Conservation (phyloP, 2,888 invertebrate species). For the Mythimna loreyi region DNA sequence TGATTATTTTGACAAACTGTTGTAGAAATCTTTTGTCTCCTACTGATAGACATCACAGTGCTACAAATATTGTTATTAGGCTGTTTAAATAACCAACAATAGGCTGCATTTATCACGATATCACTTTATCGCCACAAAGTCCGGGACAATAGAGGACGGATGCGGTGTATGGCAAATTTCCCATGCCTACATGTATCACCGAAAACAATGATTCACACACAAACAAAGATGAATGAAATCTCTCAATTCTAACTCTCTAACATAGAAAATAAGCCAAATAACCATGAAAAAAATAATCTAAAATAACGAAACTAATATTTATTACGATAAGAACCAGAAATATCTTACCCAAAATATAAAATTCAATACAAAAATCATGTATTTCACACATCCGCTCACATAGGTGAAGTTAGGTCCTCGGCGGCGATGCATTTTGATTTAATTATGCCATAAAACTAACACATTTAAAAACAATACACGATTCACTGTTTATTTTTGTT, state of each 20-base stretch:
- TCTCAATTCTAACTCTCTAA: constrained; percentile 14
- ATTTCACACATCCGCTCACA: constrained; percentile 97
- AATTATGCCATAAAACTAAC: constrained; percentile 48
- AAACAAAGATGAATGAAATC: constrained; percentile 61
- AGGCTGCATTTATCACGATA: constrained; percentile 50
- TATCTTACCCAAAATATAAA: constrained; percentile 97
- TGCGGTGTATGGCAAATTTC: constrained; percentile 47
- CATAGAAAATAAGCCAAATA: constrained; percentile 10
- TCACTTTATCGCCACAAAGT: constrained; percentile 51
- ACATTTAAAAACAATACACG: constrained; percentile 21
- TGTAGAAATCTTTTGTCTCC: constrained; percentile 3
- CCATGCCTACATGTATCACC: constrained; percentile 42
- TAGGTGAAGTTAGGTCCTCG: constrained; percentile 94
- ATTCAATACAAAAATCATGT: constrained; percentile 97
- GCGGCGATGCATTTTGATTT: constrained; percentile 90
- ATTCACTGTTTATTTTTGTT: constrained; percentile 44
- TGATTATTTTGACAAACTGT: constrained; percentile 10
- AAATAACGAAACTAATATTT: background rate
- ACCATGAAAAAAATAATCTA: background rate
- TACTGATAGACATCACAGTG: background rate
- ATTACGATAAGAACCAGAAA: constrained; percentile 10
- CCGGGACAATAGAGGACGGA: constrained; percentile 62
- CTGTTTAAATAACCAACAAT: constrained; percentile 31
- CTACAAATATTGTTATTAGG: background rate
- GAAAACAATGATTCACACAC: constrained; percentile 71